These are phyloP conservation scores for Tarsius wallacei DNA, from an alignment of 2,797 vertebrate genomes.

Conservation along the genomic window DNA sequence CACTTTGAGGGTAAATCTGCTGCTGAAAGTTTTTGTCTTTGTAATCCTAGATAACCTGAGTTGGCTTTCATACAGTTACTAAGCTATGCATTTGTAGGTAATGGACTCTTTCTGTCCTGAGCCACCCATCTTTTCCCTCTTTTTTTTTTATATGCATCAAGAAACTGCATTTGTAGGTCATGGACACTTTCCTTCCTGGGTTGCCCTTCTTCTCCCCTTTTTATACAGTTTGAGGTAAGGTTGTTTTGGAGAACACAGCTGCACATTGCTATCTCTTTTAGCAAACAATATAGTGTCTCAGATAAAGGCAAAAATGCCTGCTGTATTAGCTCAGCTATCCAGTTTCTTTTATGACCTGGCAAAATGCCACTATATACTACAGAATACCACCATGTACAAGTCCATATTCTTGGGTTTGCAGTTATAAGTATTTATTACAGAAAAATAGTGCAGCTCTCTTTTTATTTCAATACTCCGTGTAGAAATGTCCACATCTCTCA, in stretches of 20 bases:
- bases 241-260: background rate
- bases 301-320: background rate
- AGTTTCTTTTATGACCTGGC: background rate
- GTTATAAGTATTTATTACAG: constrained; percentile 34
- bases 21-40: constrained; percentile 52
- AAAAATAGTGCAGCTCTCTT: background rate
- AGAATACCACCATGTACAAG: background rate
- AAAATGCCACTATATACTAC: background rate
- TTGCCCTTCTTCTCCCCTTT: background rate
- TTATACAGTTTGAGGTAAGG: background rate
- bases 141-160: too few relatives aligned
- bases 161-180: background rate
- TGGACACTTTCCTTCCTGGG: background rate
- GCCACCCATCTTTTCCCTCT: too few relatives aligned
- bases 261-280: background rate
- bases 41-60: background rate
- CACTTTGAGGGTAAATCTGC: background rate
- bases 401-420: background rate
- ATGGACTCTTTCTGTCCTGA: background rate
- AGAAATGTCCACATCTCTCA: background rate
- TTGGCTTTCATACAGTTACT: background rate
- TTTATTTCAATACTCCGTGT: background rate
- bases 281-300: background rate
- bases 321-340: background rate
- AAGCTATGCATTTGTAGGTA: background rate